Percentiles rank a stretch among this genome's conserved stretches.
These are phyloP conservation scores for Eupithecia insigniata DNA, from an alignment of 2,888 invertebrate genomes.

Conservation along the genomic window DNA sequence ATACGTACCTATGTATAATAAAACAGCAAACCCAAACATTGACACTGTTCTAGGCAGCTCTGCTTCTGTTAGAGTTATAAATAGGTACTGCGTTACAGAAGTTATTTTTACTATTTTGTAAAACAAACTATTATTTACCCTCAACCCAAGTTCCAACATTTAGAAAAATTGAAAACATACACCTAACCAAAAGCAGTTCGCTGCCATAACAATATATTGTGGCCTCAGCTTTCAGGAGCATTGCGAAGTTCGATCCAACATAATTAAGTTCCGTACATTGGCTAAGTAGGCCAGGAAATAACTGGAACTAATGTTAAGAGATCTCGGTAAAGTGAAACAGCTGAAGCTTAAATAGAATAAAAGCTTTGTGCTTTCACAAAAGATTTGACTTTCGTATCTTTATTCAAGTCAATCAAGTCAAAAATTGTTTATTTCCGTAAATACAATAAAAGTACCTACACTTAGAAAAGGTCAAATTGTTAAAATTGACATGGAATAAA, in stretches of 20 bases:
- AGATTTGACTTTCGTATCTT: background rate
- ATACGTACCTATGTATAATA: no score
- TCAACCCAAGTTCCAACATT: background rate
- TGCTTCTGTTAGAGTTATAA: no score
- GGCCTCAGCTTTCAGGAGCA: background rate
- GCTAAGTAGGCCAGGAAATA: slow-evolving; percentile 32
- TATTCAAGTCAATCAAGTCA: no score
- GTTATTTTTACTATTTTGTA: no score
- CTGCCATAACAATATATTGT: background rate
- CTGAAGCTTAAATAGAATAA: background rate
- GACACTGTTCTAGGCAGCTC: no score
- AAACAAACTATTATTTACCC: no score
- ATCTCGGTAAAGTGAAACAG: background rate
- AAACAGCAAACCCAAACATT: no score
- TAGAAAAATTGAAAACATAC: background rate
- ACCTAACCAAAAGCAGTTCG: background rate
- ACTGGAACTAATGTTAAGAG: slow-evolving; percentile 22
- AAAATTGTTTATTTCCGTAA: no score
- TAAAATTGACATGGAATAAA: no score
- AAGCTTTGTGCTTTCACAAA: background rate
- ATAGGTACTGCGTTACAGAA: no score
- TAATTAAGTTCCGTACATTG: slow-evolving; percentile 36
- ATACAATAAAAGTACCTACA: no score
- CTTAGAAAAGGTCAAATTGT: no score
- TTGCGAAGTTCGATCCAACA: slow-evolving; percentile 6